These are phyloP conservation scores for Hyles lineata DNA, from an alignment of 2,888 invertebrate genomes.

Conservation along the genomic window DNA sequence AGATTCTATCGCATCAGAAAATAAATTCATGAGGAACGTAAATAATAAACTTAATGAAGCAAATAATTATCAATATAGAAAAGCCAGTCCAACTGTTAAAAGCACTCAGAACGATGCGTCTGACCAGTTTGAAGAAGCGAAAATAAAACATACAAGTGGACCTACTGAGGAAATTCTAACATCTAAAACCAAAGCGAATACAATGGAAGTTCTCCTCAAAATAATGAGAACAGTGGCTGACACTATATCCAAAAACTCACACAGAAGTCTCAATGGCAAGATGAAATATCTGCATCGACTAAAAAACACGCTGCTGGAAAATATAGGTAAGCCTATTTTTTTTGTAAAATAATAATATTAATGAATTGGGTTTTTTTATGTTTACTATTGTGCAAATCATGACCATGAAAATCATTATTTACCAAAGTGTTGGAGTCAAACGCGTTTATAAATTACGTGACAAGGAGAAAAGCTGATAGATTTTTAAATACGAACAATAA, in stretches of 20 bases:
- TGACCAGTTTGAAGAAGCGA: constrained; percentile 24
- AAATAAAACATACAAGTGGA: constrained; percentile 25
- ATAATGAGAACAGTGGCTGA: constrained; percentile 70
- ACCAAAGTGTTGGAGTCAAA: no score
- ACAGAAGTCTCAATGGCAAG: constrained; percentile 81
- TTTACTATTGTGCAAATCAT: no score
- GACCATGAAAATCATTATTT: no score
- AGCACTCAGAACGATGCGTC: neutral
- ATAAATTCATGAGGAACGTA: constrained; percentile 5
- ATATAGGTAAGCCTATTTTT: constrained; percentile 86
- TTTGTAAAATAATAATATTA: neutral
- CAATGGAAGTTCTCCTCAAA: constrained; percentile 63
- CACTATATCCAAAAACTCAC: constrained; percentile 70
- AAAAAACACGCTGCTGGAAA: constrained; percentile 84
- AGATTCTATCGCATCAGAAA: constrained; percentile 29
- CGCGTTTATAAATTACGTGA: no score
- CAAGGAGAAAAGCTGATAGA: no score
- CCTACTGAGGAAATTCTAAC: constrained; percentile 29
- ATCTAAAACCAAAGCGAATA: constrained; percentile 48
- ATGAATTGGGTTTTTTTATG: no score
- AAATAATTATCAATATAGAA: neutral
- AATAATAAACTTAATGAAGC: neutral
- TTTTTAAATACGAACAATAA: no score
- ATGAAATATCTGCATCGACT: constrained; percentile 84
- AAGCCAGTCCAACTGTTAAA: neutral